Percentiles rank a stretch among this genome's conserved stretches.
Evolutionary conservation across 1,140 invertebrate species (phyloP).

Genomic region (Pissodes strobi): DNA sequence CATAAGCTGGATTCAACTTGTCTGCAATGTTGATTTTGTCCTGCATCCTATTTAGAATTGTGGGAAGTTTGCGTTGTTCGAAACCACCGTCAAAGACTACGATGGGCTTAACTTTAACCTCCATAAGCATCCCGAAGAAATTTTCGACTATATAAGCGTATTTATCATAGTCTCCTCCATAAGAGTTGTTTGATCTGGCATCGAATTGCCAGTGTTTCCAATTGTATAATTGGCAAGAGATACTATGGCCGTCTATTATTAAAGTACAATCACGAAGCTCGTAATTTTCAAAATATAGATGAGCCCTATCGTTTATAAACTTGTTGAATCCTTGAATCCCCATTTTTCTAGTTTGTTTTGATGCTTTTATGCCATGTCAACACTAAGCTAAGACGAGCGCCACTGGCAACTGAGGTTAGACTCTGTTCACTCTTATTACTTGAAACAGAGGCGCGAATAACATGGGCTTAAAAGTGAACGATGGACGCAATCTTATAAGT

Average conservation of each 20-base stretch:
- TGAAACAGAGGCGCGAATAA: too few species aligned
- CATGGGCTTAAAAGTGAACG: too few species aligned
- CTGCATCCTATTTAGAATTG: conserved; percentile 65
- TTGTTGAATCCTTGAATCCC: conserved; percentile 81
- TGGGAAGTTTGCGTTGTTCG: conserved; percentile 76
- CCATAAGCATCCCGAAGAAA: conserved; percentile 73
- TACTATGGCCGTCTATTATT: conserved; percentile 82
- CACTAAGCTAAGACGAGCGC: neutral
- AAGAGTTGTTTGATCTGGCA: conserved; percentile 59
- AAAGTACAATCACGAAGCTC: conserved; percentile 71
- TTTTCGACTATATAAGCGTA: conserved; percentile 65
- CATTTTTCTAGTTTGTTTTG: conserved; percentile 60
- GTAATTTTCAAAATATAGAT: conserved; percentile 66
- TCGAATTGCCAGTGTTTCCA: conserved; percentile 61
- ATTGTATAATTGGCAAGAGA: conserved; percentile 75
- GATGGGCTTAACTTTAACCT: conserved; percentile 74
- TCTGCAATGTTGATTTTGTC: conserved; percentile 65
- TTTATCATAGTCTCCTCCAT: conserved; percentile 87
- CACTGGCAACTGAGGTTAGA: too few species aligned
- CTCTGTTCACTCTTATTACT: too few species aligned
- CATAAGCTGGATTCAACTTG: conserved; percentile 55
- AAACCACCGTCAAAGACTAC: conserved; percentile 84
- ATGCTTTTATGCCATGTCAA: conserved; percentile 8
- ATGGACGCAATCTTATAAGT: too few species aligned
- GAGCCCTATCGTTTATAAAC: conserved; percentile 72